These are phyloP conservation scores for Invenusta paracnida DNA, from an alignment of 2,888 invertebrate genomes.

Conservation along the genomic window DNA sequence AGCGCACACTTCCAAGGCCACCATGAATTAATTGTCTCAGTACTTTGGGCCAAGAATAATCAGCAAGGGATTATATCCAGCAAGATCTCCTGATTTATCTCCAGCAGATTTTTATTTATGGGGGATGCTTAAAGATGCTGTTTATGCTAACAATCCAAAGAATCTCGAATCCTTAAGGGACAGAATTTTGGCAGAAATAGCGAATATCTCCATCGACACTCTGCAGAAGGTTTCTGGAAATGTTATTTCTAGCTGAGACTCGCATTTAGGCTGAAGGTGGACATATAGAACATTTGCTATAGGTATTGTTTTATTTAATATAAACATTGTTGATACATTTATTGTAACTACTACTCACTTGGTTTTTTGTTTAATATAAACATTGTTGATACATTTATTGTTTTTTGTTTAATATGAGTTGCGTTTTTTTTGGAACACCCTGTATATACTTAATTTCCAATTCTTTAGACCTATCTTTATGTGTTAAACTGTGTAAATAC, in stretches of 20 bases:
- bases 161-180: not conserved
- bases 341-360: not conserved
- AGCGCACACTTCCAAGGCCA: too few relatives aligned
- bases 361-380: too few relatives aligned
- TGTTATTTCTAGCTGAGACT: not conserved
- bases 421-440: too few relatives aligned
- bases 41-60: too few relatives aligned
- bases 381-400: too few relatives aligned
- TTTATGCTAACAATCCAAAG: not conserved
- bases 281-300: not conserved
- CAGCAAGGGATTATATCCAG: too few relatives aligned
- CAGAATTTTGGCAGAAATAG: not conserved
- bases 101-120: not conserved
- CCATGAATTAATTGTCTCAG: too few relatives aligned
- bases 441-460: too few relatives aligned
- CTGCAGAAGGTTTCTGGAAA: not conserved
- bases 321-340: not conserved
- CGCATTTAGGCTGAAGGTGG: not conserved
- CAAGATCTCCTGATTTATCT: not conserved
- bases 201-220: not conserved
- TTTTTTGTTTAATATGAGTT: too few relatives aligned
- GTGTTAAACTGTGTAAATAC: too few relatives aligned
- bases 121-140: not conserved
- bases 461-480: too few relatives aligned
- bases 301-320: not conserved